These are phyloP conservation scores for Maccullochella peelii DNA, from an alignment of 2,113 vertebrate genomes.

Conservation along the genomic window DNA sequence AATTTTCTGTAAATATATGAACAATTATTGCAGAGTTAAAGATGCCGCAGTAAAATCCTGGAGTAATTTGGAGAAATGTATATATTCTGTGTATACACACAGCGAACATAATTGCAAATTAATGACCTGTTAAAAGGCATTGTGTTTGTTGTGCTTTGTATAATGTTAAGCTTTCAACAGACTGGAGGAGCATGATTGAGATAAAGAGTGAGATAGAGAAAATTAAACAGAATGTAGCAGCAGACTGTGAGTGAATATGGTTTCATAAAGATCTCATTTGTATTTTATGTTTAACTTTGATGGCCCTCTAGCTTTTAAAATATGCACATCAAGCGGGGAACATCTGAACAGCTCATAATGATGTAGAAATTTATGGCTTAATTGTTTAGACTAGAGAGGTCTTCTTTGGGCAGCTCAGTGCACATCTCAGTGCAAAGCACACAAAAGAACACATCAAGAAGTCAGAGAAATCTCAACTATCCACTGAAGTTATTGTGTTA, in stretches of 20 bases:
- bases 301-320: slow-evolving; percentile 66
- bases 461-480: slow-evolving; percentile 9
- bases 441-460: slow-evolving; percentile 34
- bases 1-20: slow-evolving; percentile 37
- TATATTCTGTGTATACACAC: slow-evolving; percentile 18
- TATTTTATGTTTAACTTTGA: slow-evolving; percentile 74
- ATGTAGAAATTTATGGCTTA: slow-evolving; percentile 53
- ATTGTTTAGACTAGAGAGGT: slow-evolving; percentile 61
- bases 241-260: slow-evolving; percentile 68
- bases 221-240: slow-evolving; percentile 65
- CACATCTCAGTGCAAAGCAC: slow-evolving; percentile 9
- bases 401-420: slow-evolving; percentile 24
- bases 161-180: slow-evolving; percentile 43
- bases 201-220: slow-evolving; percentile 55
- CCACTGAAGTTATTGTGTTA: neutral
- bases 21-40: slow-evolving; percentile 12
- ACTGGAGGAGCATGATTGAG: slow-evolving; percentile 51
- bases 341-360: slow-evolving; percentile 68
- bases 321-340: slow-evolving; percentile 47
- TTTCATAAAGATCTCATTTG: slow-evolving; percentile 74
- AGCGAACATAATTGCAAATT: slow-evolving; percentile 40
- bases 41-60: neutral
- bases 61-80: slow-evolving; percentile 21
- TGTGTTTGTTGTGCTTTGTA: slow-evolving; percentile 46
- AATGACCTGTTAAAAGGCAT: slow-evolving; percentile 50